These are phyloP conservation scores for Dolichopus griseipennis DNA, from an alignment of 2,888 invertebrate species.

Conservation along the genomic window DNA sequence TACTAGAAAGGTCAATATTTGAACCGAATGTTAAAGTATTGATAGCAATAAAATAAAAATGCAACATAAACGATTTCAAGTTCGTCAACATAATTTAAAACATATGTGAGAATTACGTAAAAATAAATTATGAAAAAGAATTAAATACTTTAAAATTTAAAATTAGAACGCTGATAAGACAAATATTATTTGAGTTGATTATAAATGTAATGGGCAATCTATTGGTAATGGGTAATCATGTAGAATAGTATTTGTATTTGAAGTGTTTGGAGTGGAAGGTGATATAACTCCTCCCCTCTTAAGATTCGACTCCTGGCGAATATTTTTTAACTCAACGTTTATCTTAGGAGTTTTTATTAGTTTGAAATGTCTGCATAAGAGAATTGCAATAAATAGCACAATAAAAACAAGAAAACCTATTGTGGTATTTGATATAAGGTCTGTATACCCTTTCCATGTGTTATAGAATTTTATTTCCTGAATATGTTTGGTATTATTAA, in stretches of 20 bases:
- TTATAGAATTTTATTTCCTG: conserved; percentile 8
- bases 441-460: conserved; percentile 8
- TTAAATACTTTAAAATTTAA: too few relatives aligned
- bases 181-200: too few relatives aligned
- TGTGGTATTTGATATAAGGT: conserved; percentile 9
- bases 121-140: too few relatives aligned
- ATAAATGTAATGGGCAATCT: too few relatives aligned
- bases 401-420: background rate
- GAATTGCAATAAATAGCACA: too few relatives aligned
- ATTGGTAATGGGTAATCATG: background rate
- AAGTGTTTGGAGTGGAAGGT: conserved; percentile 7
- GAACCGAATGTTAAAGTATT: too few relatives aligned
- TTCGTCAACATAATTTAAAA: too few relatives aligned
- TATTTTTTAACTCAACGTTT: conserved; percentile 7
- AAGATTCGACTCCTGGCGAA: conserved; percentile 13
- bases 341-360: background rate
- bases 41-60: too few relatives aligned
- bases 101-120: too few relatives aligned
- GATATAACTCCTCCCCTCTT: conserved; percentile 14
- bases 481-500: conserved; percentile 10
- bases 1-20: too few relatives aligned
- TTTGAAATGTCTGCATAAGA: background rate
- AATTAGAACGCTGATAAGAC: too few relatives aligned
- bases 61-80: too few relatives aligned
- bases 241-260: background rate